Evolutionary conservation across 2,113 vertebrate species (phyloP).

Genomic region (Peromyscus maniculatus): DNA sequence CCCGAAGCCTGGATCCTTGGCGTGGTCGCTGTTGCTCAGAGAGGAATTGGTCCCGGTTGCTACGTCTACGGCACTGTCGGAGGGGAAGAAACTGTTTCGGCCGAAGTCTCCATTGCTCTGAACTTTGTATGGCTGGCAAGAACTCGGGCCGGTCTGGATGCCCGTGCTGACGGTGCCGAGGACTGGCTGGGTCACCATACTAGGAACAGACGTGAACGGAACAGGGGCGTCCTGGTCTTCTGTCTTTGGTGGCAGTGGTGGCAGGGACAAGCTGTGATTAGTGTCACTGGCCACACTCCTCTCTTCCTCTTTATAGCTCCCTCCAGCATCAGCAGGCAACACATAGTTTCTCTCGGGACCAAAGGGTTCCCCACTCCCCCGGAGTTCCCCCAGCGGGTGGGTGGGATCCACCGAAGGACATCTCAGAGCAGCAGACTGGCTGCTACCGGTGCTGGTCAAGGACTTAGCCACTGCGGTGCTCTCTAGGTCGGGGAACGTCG

Average conservation of each 20-base stretch:
- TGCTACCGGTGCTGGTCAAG: constrained; percentile 79
- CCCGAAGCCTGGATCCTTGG: constrained; percentile 87
- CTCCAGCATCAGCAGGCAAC: constrained; percentile 79
- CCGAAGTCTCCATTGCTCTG: constrained; percentile 89
- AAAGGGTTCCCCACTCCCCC: constrained; percentile 78
- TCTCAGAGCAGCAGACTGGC: constrained; percentile 68
- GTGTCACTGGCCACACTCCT: constrained; percentile 74
- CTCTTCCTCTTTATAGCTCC: constrained; percentile 87
- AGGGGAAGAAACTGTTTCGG: constrained; percentile 87
- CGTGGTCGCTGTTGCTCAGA: constrained; percentile 87
- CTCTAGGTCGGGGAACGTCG: constrained; percentile 96
- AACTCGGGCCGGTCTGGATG: constrained; percentile 71
- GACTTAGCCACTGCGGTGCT: constrained; percentile 87
- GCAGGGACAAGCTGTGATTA: constrained; percentile 78
- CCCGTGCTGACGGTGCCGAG: constrained; percentile 56
- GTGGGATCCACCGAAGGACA: constrained; percentile 83
- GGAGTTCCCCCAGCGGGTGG: constrained; percentile 82
- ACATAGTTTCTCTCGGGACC: constrained; percentile 84
- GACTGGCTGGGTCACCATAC: constrained; percentile 81
- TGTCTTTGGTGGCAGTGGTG: constrained; percentile 89
- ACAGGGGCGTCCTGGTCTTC: constrained; percentile 88
- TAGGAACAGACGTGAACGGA: constrained; percentile 76
- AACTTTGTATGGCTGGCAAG: constrained; percentile 87
- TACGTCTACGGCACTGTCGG: constrained; percentile 85
- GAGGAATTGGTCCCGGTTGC: constrained; percentile 87